These are phyloP conservation scores for Halcyon smyrnensis DNA, from an alignment of 2,797 vertebrate species.

Conservation along the genomic window DNA sequence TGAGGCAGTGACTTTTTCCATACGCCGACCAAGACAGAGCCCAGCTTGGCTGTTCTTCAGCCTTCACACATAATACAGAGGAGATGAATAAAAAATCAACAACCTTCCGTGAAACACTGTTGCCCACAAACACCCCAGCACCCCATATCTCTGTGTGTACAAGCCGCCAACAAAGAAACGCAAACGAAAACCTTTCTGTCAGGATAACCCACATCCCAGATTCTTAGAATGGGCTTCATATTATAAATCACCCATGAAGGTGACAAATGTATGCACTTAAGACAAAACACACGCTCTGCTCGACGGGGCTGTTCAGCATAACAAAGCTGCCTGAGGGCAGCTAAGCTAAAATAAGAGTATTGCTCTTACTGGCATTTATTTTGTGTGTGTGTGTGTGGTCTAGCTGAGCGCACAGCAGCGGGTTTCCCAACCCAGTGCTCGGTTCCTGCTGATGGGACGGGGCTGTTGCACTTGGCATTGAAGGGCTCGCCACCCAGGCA, in stretches of 20 bases:
- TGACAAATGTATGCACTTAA: constrained; percentile 9
- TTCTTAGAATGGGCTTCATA: not conserved
- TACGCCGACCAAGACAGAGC: fast-evolving
- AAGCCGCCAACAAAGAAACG: not conserved
- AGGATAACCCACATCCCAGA: not conserved
- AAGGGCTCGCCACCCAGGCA: not conserved
- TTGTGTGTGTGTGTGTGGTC: not conserved
- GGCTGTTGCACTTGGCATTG: too few relatives aligned
- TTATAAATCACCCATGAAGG: constrained; percentile 21
- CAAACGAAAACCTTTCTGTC: not conserved
- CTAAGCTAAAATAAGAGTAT: not conserved
- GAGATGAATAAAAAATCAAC: not conserved
- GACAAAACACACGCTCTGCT: not conserved
- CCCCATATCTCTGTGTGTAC: fast-evolving
- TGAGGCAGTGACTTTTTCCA: not conserved
- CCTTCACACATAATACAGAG: not conserved
- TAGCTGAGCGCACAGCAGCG: not conserved
- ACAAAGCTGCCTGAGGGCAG: not conserved
- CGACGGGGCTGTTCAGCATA: not conserved
- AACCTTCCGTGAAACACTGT: not conserved
- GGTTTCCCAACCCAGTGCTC: not conserved
- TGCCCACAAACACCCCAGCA: not conserved
- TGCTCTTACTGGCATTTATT: not conserved
- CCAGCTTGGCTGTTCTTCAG: not conserved
- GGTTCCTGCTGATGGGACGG: not conserved